phyloP scores from a whole-genome alignment of 2,888 invertebrate genomes.

The Stenodema calcarata region DNA sequence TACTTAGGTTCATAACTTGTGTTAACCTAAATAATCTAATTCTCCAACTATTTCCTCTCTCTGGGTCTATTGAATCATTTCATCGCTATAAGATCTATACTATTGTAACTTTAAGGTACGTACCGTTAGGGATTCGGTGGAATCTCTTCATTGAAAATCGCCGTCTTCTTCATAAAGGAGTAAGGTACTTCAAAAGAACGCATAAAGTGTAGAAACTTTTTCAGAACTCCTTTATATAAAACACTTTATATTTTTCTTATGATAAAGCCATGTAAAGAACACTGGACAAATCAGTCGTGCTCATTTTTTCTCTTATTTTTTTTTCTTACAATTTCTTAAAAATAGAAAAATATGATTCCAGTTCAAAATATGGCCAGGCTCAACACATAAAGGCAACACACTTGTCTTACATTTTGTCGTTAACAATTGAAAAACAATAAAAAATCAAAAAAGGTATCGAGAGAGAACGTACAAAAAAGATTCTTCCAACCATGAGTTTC shows the following conservation, averaged over 20 bases:
- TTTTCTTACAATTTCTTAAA: slow-evolving; percentile 50
- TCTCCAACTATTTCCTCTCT: no score
- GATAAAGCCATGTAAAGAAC: slow-evolving; percentile 55
- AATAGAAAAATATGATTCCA: slow-evolving; percentile 55
- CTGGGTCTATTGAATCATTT: no score
- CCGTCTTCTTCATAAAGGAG: no score
- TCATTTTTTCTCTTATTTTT: slow-evolving; percentile 34
- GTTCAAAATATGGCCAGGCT: slow-evolving; percentile 55
- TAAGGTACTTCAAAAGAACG: neutral
- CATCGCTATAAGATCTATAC: no score
- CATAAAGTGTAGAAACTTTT: neutral
- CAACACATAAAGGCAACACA: slow-evolving; percentile 51
- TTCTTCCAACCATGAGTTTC: slow-evolving; percentile 20
- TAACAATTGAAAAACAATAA: slow-evolving; percentile 16
- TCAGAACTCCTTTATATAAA: slow-evolving; percentile 42
- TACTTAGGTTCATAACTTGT: no score
- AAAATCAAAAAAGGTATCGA: slow-evolving; percentile 24
- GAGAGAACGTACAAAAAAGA: slow-evolving; percentile 24
- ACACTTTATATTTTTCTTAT: slow-evolving; percentile 49
- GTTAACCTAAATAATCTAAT: no score
- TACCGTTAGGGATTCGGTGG: no score
- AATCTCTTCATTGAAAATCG: no score
- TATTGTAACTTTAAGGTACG: no score
- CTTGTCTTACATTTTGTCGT: slow-evolving; percentile 48
- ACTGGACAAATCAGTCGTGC: slow-evolving; percentile 53